phyloP scores from a whole-genome alignment of 2,797 vertebrate genomes.

The Aldrovandia affinis region DNA sequence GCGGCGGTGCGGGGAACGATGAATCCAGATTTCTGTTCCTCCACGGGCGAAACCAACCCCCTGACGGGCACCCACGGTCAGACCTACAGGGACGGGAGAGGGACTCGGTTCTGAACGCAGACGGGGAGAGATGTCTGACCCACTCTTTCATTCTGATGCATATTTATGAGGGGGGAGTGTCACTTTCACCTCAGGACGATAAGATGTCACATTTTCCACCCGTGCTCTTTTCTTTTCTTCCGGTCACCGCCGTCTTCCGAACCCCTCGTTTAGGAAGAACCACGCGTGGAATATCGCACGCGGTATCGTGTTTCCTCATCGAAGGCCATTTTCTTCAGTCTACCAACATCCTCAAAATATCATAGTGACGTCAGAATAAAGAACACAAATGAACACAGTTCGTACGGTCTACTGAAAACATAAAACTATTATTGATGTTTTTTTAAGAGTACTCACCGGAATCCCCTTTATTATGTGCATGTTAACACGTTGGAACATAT shows the following conservation, averaged over 20 bases:
- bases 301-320: neutral
- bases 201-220: neutral
- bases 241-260: neutral
- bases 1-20: slow-evolving; percentile 62
- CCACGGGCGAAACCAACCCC: slow-evolving; percentile 55
- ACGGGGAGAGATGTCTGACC: neutral
- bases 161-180: neutral
- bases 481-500: neutral
- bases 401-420: too few species aligned
- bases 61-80: slow-evolving; percentile 48
- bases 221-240: neutral
- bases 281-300: neutral
- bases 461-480: neutral
- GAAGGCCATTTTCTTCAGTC: neutral
- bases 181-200: neutral
- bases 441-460: neutral
- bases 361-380: too few species aligned
- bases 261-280: neutral
- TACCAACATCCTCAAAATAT: neutral
- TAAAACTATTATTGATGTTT: too few species aligned
- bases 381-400: too few species aligned
- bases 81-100: neutral
- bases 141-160: neutral
- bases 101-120: neutral
- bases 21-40: slow-evolving; percentile 66